phyloP scores from a whole-genome alignment of 1,140 invertebrate species.

The Drosophila nigrodunni region DNA sequence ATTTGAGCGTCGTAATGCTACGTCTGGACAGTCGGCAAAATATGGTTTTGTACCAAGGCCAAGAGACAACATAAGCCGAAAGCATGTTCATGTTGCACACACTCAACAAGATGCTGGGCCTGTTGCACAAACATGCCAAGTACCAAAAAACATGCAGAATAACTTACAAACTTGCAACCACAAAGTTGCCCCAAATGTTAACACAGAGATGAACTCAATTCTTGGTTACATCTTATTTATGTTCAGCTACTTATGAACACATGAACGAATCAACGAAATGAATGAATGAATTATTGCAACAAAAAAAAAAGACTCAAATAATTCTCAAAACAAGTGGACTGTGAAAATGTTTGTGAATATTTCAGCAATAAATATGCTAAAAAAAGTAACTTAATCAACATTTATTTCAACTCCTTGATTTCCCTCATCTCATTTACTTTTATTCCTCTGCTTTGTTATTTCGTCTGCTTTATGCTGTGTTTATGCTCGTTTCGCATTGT shows the following conservation, averaged over 20 bases:
- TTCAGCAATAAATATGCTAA: not conserved
- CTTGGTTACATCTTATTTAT: not conserved
- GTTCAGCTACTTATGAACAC: not conserved
- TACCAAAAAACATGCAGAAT: not conserved
- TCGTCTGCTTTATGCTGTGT: not conserved
- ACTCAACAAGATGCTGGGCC: not conserved
- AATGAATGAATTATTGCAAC: not conserved
- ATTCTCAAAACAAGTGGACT: no score
- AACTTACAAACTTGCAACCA: not conserved
- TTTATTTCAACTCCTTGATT: not conserved
- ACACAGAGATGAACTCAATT: no score
- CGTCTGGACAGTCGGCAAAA: no score
- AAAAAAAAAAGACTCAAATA: not conserved
- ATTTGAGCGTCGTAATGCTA: not conserved
- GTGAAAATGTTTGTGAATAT: not conserved
- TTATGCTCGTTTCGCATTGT: slow-evolving; percentile 14
- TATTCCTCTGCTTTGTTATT: not conserved
- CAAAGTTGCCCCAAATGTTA: not conserved
- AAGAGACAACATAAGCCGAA: not conserved
- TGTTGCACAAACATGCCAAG: not conserved
- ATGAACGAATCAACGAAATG: not conserved
- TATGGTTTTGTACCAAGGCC: not conserved
- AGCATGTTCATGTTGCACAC: not conserved
- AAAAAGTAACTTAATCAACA: not conserved
- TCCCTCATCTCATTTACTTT: not conserved